Base-by-base conservation (phyloP, 1,140 invertebrate genomes). In the Calliopsis andreniformis region DNA sequence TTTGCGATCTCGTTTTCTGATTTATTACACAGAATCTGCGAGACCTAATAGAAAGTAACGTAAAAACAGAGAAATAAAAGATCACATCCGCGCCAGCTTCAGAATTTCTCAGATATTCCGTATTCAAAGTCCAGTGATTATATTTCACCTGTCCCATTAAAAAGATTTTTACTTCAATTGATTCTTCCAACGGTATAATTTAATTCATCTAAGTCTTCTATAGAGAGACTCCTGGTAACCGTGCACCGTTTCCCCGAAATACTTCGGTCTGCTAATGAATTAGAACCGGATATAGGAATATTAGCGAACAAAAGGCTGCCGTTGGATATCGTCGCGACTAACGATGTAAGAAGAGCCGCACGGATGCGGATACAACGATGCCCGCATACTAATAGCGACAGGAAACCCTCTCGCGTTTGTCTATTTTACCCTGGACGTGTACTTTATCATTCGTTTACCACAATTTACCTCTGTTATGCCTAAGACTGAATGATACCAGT, bases 351-450 rank as follows among this genome's bases (percentile, higher is more conserved):
- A 66, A 81, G 77, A 76, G 71, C 61, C 61, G 75, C 69, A 58
- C 80, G 84, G 83, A 88, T 86, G 82, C 82, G 88, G 86, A 88
- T 89, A 88, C 77, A 87, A 79, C 83, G 70, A 79, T 76, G 66
- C 87, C 86, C 87, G 89, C 89, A 90, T 90, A 88, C 86, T 89
- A 87, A 90, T 89, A 73, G 39, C 47, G 45, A 64, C 85, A 87
- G 88, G 89, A 90, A 87, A 80, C 64, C 76, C 78, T 78, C 73
- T 51, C 76, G 59, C 79, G 79, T 80, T 88, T 79, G 79, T 86
- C 85, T 84, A 86, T 85, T 86, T 85, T 77, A 71, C 47, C 62
- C 49, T 77, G 68, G 43, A 68, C 61, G 47, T 39, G 10, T 42
- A 73, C 39, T 58, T 67, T 35, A 10, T 64, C 49, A 49, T 53